Evolutionary conservation across 2,888 invertebrate genomes (phyloP), one percentile per base, ranked within the genome.

Genomic region (Amphipoea lucens): DNA sequence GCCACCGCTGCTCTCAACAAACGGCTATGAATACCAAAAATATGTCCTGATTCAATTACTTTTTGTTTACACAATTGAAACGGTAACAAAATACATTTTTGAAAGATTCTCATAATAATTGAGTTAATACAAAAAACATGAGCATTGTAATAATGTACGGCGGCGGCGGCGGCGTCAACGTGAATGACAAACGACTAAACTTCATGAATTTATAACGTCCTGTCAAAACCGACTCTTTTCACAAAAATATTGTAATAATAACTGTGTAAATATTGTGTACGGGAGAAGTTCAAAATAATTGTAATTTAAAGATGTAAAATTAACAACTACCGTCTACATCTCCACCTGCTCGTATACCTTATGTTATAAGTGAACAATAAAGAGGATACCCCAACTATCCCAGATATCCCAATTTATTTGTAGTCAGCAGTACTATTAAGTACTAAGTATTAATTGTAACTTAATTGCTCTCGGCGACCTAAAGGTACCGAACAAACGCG

Each of bases 201-300:
- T 75, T 81, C 62, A 81, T 81, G 75, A 84, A 81, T 85, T 76
- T 84, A 78, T 85, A 76, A 78, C 70, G n/a, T 57, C 29, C 63
- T 68, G 74, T 74, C 68, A 71, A 42, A 42, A 40, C 51, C 20
- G 12, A 9, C 9, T 69, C 65, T 63, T 42, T 42, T 42, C 40
- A 42, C 40, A 42, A 42, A 42, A 42, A 42, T 42, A 42, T 42
- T 42, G 40, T 42, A 42, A 42, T 42, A 14, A 57, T 45, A 68
- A 51, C 40, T 70, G 36, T n/a, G 11, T 51, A 5, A 65, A 57
- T 42, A 45, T 51, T 23, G 11, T 79, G 0, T 67, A 5, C 40
- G 40, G 17, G n/a, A 79, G 4, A 57, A 11, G 0, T 77, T 23
- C 2, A 36, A n/a, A 1, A 70, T 42, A 45, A 45, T 45, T 9